Percentiles rank a stretch among this genome's conserved stretches.
These are phyloP conservation scores for Oceanodroma tethys DNA, from an alignment of 2,113 vertebrate species.

Conservation along the genomic window DNA sequence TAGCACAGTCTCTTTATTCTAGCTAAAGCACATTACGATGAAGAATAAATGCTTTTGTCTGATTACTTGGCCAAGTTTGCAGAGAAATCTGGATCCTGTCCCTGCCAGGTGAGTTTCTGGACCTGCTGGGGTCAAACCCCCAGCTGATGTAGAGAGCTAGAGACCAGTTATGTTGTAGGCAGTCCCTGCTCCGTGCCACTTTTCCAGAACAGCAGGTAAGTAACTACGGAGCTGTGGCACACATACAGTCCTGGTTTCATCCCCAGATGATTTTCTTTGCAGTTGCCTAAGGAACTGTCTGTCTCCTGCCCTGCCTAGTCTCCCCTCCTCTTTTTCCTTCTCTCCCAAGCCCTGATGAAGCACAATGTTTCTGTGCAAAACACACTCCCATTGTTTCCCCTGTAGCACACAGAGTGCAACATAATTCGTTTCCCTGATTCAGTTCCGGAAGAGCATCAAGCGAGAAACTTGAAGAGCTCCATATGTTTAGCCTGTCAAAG, in stretches of 20 bases:
- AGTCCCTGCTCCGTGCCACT: background rate
- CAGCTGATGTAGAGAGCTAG: background rate
- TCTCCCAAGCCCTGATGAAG: background rate
- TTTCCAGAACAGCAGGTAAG: background rate
- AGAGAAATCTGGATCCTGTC: background rate
- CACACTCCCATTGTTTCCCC: background rate
- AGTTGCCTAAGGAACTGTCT: background rate
- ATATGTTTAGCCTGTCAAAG: constrained; percentile 25
- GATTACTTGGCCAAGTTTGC: background rate
- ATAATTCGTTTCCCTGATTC: background rate
- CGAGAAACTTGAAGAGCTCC: background rate
- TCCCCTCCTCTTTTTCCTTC: background rate
- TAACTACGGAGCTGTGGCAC: background rate
- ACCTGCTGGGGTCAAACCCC: background rate
- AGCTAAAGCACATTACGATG: background rate
- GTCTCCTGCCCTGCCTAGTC: background rate
- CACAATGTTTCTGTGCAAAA: background rate
- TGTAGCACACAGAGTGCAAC: background rate
- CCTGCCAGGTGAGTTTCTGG: background rate
- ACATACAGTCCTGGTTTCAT: accelerated
- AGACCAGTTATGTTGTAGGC: background rate
- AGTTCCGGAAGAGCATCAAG: background rate
- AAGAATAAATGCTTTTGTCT: background rate
- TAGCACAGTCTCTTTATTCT: background rate
- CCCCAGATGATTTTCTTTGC: background rate